A percentile compares a stretch with the other conserved stretches of the same genome.
Conservation (phyloP, 1,140 invertebrate species). For the Zaprionus ghesquierei region DNA sequence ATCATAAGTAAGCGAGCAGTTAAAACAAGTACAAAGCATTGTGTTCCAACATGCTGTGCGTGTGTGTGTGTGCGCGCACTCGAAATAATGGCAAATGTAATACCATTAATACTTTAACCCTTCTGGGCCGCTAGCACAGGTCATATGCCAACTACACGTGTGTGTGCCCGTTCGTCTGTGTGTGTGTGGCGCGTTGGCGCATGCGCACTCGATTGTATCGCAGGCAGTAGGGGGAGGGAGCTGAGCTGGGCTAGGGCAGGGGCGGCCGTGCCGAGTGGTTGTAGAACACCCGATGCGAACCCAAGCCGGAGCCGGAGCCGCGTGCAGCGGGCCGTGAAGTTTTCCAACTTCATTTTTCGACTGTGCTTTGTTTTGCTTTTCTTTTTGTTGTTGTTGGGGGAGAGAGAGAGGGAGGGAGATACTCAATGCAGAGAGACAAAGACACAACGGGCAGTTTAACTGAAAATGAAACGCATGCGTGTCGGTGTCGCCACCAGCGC, state of each 20-base stretch:
- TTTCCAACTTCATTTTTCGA: conserved; percentile 69
- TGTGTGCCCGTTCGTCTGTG: not conserved
- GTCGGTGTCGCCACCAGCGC: conserved; percentile 71
- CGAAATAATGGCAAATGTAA: conserved; percentile 41
- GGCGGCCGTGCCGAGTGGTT: not conserved
- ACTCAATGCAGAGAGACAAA: conserved; percentile 6
- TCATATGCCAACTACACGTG: conserved; percentile 17
- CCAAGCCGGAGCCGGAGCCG: not conserved
- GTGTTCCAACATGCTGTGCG: not conserved
- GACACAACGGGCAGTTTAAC: conserved; percentile 32
- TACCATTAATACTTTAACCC: conserved; percentile 47
- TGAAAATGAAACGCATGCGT: conserved; percentile 65
- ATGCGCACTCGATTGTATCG: conserved; percentile 67
- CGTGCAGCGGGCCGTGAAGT: conserved; percentile 66
- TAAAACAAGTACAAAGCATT: conserved; percentile 41
- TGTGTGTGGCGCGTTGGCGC: conserved; percentile 49
- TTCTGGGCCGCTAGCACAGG: conserved; percentile 36
- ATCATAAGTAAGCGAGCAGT: conserved; percentile 43
- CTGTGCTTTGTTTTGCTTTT: conserved; percentile 63
- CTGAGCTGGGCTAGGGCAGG: not conserved
- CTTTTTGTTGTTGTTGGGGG: conserved; percentile 27
- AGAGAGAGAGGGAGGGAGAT: not conserved
- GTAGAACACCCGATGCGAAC: conserved; percentile 60
- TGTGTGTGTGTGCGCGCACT: conserved; percentile 1
- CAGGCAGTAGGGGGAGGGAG: not conserved